Evolutionary conservation across 2,797 vertebrate genomes (phyloP).

Genomic region (Myripristis jacobus): DNA sequence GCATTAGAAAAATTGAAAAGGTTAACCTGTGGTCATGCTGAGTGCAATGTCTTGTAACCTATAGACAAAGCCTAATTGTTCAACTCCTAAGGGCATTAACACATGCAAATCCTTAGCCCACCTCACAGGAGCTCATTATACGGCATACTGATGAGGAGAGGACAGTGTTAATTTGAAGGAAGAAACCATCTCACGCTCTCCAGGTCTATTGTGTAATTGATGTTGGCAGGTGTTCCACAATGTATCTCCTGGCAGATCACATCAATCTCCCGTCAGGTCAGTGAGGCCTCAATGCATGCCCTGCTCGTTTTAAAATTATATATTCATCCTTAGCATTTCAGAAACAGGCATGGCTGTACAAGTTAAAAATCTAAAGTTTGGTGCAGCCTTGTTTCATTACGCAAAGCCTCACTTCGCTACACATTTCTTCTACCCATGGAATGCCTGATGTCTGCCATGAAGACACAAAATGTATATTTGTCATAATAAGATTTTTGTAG

Average conservation of each 20-base stretch:
- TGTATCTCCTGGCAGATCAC: neutral
- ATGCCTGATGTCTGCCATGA: too few relatives aligned
- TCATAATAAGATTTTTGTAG: constrained; percentile 23
- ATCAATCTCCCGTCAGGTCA: neutral
- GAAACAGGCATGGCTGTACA: too few relatives aligned
- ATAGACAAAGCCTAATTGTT: constrained; percentile 17
- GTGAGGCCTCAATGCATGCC: neutral
- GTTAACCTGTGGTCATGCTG: constrained; percentile 49
- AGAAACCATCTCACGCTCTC: constrained; percentile 16
- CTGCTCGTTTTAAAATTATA: too few relatives aligned
- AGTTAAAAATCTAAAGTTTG: neutral
- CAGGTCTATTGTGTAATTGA: constrained; percentile 7
- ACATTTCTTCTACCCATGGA: neutral
- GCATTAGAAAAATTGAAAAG: constrained; percentile 54
- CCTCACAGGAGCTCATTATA: constrained; percentile 47
- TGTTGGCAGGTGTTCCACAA: neutral
- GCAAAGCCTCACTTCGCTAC: too few relatives aligned
- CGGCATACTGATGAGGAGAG: constrained; percentile 34
- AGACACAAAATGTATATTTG: too few relatives aligned
- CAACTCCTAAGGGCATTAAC: constrained; percentile 14
- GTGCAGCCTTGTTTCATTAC: too few relatives aligned
- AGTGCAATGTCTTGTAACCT: constrained; percentile 31
- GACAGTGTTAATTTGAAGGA: constrained; percentile 9
- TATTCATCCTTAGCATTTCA: too few relatives aligned
- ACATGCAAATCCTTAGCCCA: neutral